phyloP scores from a whole-genome alignment of 2,888 invertebrate species.

The Diogma glabrata region DNA sequence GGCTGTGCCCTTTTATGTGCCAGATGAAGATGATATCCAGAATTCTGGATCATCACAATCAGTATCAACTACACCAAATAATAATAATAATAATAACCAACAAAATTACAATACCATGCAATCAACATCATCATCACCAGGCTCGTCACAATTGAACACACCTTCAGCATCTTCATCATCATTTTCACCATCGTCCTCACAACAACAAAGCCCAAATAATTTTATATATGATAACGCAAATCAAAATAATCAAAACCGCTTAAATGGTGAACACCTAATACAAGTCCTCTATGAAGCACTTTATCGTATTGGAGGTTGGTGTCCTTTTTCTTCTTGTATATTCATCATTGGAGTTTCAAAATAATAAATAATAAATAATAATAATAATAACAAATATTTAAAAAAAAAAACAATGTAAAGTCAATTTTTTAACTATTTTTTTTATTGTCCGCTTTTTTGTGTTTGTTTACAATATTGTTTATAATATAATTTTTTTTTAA shows the following conservation, averaged over 20 bases:
- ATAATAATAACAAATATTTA: background rate
- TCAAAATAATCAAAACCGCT: conserved; percentile 8
- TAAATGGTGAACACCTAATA: conserved; percentile 31
- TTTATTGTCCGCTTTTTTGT: too few relatives aligned
- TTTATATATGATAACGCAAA: too few relatives aligned
- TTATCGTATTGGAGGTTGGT: conserved; percentile 22
- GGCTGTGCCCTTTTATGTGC: conserved; percentile 38
- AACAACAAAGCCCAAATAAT: conserved; percentile 22
- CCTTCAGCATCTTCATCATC: conserved; percentile 21
- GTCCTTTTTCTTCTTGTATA: conserved; percentile 7
- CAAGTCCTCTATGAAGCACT: conserved; percentile 34
- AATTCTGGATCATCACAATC: conserved; percentile 21
- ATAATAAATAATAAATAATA: conserved; percentile 1
- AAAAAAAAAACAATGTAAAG: too few relatives aligned
- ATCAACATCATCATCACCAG: conserved; percentile 26
- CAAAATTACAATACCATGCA: conserved; percentile 18
- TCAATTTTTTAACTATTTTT: too few relatives aligned
- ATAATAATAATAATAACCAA: conserved; percentile 15
- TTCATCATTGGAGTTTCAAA: conserved; percentile 8
- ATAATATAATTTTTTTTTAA: too few relatives aligned
- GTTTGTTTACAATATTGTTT: too few relatives aligned
- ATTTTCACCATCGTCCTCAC: conserved; percentile 15
- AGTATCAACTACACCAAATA: conserved; percentile 23
- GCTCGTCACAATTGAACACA: conserved; percentile 33
- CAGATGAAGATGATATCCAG: conserved; percentile 32